Conservation (phyloP, 2,888 invertebrate species). For the Crossocerus cetratus region DNA sequence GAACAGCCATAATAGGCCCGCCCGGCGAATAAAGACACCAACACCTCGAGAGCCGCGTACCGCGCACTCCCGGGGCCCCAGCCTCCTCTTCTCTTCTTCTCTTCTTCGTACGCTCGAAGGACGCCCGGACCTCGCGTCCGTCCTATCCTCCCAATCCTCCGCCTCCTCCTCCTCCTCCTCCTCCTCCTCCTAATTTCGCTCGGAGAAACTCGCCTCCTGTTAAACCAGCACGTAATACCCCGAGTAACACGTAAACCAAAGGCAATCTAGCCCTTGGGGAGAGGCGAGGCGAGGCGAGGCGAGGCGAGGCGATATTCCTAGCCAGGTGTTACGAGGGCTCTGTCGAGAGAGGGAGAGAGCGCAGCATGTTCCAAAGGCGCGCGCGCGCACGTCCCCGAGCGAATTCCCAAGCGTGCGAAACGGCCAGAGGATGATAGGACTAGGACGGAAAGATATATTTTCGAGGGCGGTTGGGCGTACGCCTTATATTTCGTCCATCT, state of each 20-base stretch:
- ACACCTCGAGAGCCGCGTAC: not conserved
- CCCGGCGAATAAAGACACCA: constrained; percentile 29
- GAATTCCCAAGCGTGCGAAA: not conserved
- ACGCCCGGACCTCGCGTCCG: no score
- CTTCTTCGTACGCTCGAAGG: no score
- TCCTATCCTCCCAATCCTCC: no score
- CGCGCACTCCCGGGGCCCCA: no score
- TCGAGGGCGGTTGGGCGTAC: not conserved
- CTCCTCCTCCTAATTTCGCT: no score
- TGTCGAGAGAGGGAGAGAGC: not conserved
- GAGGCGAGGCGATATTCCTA: not conserved
- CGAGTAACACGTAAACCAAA: no score
- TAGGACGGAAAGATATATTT: not conserved
- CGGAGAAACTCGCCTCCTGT: no score
- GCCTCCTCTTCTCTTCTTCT: no score
- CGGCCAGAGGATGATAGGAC: not conserved
- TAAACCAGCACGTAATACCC: not conserved
- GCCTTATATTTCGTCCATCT: not conserved
- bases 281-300: no score
- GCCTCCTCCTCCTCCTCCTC: no score
- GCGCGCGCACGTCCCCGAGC: not conserved
- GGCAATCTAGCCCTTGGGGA: no score
- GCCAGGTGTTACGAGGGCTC: not conserved
- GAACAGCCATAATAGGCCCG: constrained; percentile 54
- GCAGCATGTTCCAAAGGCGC: not conserved